Conservation (phyloP, 2,797 vertebrate genomes). For the Pipistrellus pipistrellus region DNA sequence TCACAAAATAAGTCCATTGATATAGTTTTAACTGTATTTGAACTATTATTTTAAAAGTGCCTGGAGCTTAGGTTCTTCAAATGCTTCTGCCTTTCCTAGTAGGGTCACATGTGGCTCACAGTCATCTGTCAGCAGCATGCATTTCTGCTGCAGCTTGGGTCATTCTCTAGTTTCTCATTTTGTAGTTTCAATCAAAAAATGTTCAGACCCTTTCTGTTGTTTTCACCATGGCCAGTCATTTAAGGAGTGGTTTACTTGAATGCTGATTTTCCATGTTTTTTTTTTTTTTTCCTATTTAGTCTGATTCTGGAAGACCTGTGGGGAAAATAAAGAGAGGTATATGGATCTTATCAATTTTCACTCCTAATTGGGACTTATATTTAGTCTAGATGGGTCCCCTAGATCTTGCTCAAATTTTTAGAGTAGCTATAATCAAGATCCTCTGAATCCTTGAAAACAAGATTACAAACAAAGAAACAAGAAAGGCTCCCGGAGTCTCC, state of each 20-base stretch:
- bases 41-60: background rate
- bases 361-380: background rate
- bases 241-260: background rate
- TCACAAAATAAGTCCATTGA: background rate
- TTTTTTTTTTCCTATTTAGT: background rate
- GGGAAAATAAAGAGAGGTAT: background rate
- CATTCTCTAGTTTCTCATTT: background rate
- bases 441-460: background rate
- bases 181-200: background rate
- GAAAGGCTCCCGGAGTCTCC: background rate
- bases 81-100: fast-evolving
- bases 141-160: background rate
- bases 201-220: background rate
- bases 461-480: background rate
- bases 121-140: background rate
- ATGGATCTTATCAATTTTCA: background rate
- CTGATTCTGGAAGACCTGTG: background rate
- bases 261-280: background rate
- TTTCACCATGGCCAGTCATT: background rate
- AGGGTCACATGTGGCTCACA: background rate
- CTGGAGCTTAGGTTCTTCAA: fast-evolving
- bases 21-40: background rate
- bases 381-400: background rate
- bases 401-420: background rate
- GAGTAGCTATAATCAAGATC: background rate